These are phyloP conservation scores for Deroplatys truncata DNA, from an alignment of 2,888 invertebrate genomes.

Conservation along the genomic window DNA sequence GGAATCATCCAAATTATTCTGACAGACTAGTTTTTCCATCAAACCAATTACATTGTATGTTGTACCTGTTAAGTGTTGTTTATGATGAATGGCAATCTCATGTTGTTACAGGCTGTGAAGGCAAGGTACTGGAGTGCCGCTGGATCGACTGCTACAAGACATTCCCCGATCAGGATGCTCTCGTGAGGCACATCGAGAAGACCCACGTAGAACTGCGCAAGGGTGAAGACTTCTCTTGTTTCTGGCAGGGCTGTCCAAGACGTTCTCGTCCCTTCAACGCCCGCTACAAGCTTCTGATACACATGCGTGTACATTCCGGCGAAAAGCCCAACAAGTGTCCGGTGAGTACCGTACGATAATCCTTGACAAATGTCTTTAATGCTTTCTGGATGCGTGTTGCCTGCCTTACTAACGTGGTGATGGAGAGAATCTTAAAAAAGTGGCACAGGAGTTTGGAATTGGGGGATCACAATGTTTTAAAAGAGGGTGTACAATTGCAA, in stretches of 20 bases:
- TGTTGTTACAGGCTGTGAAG: neutral
- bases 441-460: no score
- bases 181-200: slow-evolving; percentile 81
- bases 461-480: no score
- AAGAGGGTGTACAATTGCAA: no score
- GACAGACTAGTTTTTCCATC: no score
- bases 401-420: no score
- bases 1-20: no score
- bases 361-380: no score
- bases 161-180: slow-evolving; percentile 71
- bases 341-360: slow-evolving; percentile 79
- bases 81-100: no score
- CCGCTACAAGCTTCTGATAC: slow-evolving; percentile 92
- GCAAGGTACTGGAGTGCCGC: slow-evolving; percentile 54
- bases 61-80: no score
- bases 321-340: slow-evolving; percentile 98
- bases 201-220: slow-evolving; percentile 82
- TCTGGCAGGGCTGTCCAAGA: slow-evolving; percentile 89
- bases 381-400: no score
- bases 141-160: slow-evolving; percentile 83
- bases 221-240: slow-evolving; percentile 83
- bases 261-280: slow-evolving; percentile 93
- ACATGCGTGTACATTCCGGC: slow-evolving; percentile 96
- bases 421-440: no score
- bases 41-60: no score